phyloP scores from a whole-genome alignment of 2,888 invertebrate genomes.

The Diarsia brunnea region DNA sequence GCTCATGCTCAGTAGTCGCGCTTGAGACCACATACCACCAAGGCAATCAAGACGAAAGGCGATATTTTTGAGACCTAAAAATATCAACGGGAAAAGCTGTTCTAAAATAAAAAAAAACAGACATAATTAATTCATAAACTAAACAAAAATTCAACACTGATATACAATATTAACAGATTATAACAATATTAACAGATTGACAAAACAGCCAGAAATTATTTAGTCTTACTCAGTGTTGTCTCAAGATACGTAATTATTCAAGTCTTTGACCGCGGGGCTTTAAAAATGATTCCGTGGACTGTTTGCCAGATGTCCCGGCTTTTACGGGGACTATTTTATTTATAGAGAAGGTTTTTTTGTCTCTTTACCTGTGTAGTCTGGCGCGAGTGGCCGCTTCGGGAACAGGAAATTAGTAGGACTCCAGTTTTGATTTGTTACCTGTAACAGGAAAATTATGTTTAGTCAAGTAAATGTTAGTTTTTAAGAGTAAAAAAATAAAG shows the following conservation, averaged over 20 bases:
- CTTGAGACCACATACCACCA: too few species aligned
- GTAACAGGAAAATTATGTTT: constrained; percentile 36
- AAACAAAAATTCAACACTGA: too few species aligned
- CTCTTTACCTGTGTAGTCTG: constrained; percentile 32
- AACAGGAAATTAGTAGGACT: constrained; percentile 5
- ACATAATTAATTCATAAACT: too few species aligned
- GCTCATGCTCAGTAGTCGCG: too few species aligned
- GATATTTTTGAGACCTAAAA: too few species aligned
- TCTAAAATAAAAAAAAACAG: not conserved
- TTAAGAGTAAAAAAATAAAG: too few species aligned
- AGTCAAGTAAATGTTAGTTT: not conserved
- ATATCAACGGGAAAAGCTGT: too few species aligned
- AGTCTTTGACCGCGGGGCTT: constrained; percentile 14
- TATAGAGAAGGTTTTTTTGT: constrained; percentile 3
- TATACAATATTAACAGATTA: too few species aligned
- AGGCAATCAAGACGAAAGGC: not conserved
- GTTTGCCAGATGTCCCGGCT: constrained; percentile 1
- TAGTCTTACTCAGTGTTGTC: constrained; percentile 16
- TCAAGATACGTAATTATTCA: constrained; percentile 33
- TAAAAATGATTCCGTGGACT: constrained; percentile 23
- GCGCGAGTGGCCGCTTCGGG: not conserved
- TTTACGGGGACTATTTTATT: constrained; percentile 17
- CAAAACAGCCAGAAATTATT: constrained; percentile 23
- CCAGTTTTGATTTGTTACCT: constrained; percentile 44
- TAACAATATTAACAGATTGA: constrained; percentile 12